Evolutionary conservation across 2,113 vertebrate genomes (phyloP).

Genomic region (Labeo catla): DNA sequence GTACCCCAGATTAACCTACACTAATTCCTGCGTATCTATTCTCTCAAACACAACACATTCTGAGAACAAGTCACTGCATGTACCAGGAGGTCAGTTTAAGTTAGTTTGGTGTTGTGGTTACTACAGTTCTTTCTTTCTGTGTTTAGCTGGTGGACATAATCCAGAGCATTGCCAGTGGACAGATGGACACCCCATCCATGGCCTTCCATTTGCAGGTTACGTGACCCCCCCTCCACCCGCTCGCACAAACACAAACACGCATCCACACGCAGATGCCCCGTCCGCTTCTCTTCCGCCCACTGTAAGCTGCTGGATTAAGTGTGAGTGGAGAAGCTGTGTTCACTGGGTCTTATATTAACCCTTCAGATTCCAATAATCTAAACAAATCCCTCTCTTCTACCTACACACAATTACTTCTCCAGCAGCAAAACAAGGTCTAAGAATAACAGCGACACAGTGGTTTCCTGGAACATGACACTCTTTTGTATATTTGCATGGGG

Average conservation of each 20-base stretch:
- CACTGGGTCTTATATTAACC: conserved; percentile 77
- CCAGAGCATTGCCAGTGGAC: conserved; percentile 59
- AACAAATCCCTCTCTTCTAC: conserved; percentile 72
- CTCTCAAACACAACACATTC: background rate
- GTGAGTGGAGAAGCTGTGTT: conserved; percentile 64
- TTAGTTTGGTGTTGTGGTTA: background rate
- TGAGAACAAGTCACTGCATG: conserved; percentile 1
- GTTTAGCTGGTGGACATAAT: conserved; percentile 53
- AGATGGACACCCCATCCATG: conserved; percentile 72
- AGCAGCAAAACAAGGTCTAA: conserved; percentile 52
- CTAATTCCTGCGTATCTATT: background rate
- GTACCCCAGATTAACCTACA: background rate
- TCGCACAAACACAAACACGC: conserved; percentile 40
- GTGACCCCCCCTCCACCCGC: conserved; percentile 59
- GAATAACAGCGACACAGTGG: background rate
- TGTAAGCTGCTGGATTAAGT: conserved; percentile 74
- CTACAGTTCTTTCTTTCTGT: conserved; percentile 19
- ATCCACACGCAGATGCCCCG: conserved; percentile 33
- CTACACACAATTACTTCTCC: conserved; percentile 69
- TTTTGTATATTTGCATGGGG: background rate
- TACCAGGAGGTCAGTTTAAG: background rate
- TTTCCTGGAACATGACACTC: conserved; percentile 8
- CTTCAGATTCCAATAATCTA: conserved; percentile 77
- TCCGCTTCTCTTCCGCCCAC: conserved; percentile 44
- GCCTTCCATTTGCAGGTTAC: conserved; percentile 75